Evolutionary conservation across 2,888 invertebrate genomes (phyloP).

Genomic region (Drosophila macrospina): DNA sequence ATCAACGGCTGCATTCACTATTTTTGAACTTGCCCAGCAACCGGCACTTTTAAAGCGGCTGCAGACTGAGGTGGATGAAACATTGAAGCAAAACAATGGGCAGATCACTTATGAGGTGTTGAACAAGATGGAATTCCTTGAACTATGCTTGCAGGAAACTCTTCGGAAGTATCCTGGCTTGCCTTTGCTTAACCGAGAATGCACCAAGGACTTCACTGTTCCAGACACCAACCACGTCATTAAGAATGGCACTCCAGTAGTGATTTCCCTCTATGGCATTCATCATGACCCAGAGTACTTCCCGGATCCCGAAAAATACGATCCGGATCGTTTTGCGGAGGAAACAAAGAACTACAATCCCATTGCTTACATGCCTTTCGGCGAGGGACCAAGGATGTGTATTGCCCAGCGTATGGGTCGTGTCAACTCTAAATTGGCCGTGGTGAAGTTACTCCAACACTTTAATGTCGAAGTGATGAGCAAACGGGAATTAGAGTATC

Average conservation of each 20-base stretch:
- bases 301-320: conserved; percentile 84
- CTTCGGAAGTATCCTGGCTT: conserved; percentile 85
- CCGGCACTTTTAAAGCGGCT: conserved; percentile 81
- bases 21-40: conserved; percentile 84
- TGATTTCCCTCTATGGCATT: conserved; percentile 83
- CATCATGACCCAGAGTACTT: conserved; percentile 84
- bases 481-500: conserved; percentile 74
- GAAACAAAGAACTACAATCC: conserved; percentile 74
- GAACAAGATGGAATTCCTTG: conserved; percentile 85
- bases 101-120: conserved; percentile 83
- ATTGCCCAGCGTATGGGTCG: conserved; percentile 83
- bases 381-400: conserved; percentile 85
- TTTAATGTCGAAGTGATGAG: conserved; percentile 73
- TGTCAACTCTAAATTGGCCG: conserved; percentile 74
- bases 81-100: conserved; percentile 74
- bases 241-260: conserved; percentile 82
- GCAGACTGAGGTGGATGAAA: conserved; percentile 82
- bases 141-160: conserved; percentile 83
- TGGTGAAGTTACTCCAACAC: conserved; percentile 72
- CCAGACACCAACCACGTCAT: conserved; percentile 80
- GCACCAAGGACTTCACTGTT: conserved; percentile 82
- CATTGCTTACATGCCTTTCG: conserved; percentile 84
- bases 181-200: conserved; percentile 83
- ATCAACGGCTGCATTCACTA: conserved; percentile 82
- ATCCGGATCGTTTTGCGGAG: conserved; percentile 84